phyloP scores from a whole-genome alignment of 2,113 vertebrate genomes.

The Pagrus major region DNA sequence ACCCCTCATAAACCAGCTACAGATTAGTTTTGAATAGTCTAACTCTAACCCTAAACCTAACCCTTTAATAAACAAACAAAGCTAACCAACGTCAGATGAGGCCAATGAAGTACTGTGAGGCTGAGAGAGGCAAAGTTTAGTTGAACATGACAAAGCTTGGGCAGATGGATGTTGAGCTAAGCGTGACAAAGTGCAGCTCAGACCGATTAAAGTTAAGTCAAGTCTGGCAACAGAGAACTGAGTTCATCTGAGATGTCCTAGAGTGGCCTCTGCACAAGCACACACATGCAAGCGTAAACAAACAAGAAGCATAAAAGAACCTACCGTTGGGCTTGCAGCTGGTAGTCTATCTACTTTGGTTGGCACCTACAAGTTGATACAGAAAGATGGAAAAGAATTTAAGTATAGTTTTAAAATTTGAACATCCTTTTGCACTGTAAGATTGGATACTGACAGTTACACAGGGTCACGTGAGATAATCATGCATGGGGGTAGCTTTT shows the following conservation, averaged over 20 bases:
- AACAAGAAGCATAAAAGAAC: constrained; percentile 35
- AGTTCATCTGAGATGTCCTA: constrained; percentile 14
- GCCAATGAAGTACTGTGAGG: not conserved
- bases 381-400: constrained; percentile 9
- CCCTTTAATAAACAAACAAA: no score
- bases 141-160: constrained; percentile 27
- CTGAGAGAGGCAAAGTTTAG: not conserved
- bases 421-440: not conserved
- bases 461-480: constrained; percentile 33
- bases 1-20: not conserved
- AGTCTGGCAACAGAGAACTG: constrained; percentile 19
- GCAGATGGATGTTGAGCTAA: constrained; percentile 6
- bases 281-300: constrained; percentile 8
- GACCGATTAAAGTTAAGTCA: constrained; percentile 28
- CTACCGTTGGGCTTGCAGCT: constrained; percentile 57
- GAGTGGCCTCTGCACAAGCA: constrained; percentile 19
- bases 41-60: no score
- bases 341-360: constrained; percentile 63
- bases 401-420: not conserved
- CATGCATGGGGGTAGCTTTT: not conserved
- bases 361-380: constrained; percentile 45
- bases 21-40: not conserved
- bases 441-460: constrained; percentile 15
- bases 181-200: constrained; percentile 21
- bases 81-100: not conserved